A percentile compares a stretch with the other conserved stretches of the same genome.
Evolutionary conservation across 2,113 vertebrate genomes (phyloP).

Genomic region (Phalacrocorax pelagicus): DNA sequence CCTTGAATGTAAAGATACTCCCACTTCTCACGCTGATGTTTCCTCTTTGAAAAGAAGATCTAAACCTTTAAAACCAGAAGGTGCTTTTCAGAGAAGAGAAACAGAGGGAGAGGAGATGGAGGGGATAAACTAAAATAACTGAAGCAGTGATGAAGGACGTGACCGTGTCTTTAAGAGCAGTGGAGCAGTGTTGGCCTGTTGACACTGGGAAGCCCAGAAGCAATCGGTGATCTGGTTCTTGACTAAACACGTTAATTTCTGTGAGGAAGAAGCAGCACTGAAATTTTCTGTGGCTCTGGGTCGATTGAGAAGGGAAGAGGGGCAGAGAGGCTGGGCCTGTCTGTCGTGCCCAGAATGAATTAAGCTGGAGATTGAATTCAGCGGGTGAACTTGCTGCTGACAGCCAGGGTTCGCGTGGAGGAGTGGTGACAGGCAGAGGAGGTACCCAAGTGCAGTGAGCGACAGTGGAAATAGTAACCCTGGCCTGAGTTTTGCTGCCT

Average conservation of each 20-base stretch:
- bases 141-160: neutral
- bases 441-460: neutral
- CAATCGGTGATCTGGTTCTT: neutral
- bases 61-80: neutral
- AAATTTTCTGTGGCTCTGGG: neutral
- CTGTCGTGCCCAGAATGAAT: accelerated
- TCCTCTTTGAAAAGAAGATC: neutral
- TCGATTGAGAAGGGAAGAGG: neutral
- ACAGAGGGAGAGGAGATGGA: neutral
- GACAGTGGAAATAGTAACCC: neutral
- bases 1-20: neutral
- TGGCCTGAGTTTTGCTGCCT: neutral
- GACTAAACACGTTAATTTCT: neutral
- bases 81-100: neutral
- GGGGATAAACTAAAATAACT: neutral
- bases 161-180: neutral
- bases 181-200: neutral
- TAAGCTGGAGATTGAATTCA: neutral
- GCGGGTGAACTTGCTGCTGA: accelerated
- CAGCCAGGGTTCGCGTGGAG: accelerated
- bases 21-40: neutral
- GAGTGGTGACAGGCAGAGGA: neutral
- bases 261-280: neutral
- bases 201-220: neutral
- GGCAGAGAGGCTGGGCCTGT: neutral